Evolutionary conservation across 1,140 invertebrate genomes (phyloP).

Genomic region (Trichonephila inaurata): DNA sequence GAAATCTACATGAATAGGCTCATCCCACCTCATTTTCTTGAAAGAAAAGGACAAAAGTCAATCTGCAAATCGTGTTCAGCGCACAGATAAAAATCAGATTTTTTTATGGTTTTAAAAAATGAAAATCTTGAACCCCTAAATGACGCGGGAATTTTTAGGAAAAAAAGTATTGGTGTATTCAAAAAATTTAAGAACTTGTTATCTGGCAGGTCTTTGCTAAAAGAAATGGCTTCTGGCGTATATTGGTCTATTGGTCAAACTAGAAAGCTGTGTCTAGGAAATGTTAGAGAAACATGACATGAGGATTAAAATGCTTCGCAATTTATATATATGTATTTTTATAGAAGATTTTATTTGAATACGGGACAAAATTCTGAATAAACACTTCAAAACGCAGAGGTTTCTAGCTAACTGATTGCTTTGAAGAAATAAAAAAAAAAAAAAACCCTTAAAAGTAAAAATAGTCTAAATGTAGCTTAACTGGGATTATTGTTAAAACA

Average conservation of each 20-base stretch:
- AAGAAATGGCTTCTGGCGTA: neutral
- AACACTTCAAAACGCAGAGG: no score
- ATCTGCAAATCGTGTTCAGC: conserved; percentile 22
- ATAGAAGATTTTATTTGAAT: no score
- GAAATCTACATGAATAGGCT: conserved; percentile 35
- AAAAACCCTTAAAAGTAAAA: no score
- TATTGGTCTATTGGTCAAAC: neutral
- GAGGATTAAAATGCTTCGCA: neutral
- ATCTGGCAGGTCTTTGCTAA: neutral
- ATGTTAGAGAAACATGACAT: neutral
- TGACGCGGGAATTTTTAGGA: neutral
- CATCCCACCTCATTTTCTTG: conserved; percentile 23
- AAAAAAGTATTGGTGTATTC: neutral
- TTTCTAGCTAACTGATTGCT: no score
- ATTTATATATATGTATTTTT: no score
- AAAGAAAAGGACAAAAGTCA: neutral
- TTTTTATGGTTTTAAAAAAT: conserved; percentile 12
- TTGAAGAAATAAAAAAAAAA: no score
- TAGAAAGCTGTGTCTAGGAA: neutral
- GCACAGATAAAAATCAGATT: conserved; percentile 28
- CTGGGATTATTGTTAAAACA: no score
- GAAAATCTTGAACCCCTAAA: conserved; percentile 3
- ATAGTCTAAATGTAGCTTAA: no score
- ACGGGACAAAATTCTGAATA: no score
- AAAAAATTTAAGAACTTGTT: neutral